These are phyloP conservation scores for Thripadectes ignobilis DNA, from an alignment of 2,797 vertebrate genomes.

Conservation along the genomic window DNA sequence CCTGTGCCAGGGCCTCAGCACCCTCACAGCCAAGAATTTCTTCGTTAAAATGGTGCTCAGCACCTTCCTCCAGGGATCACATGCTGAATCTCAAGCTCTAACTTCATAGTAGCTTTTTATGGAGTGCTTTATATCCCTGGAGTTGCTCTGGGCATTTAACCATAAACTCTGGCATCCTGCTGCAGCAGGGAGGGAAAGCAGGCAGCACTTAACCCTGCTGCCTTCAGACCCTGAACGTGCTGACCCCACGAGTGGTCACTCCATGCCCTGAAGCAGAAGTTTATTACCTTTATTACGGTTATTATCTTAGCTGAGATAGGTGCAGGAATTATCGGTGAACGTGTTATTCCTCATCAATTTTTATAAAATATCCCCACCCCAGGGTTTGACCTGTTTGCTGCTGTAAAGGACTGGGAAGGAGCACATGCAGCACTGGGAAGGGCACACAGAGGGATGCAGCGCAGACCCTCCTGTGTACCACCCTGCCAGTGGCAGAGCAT, in stretches of 20 bases:
- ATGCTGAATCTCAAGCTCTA: neutral
- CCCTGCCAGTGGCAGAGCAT: neutral
- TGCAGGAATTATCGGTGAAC: neutral
- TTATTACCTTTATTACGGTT: conserved; percentile 24
- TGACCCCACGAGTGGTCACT: conserved; percentile 28
- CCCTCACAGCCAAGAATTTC: neutral
- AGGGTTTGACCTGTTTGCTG: neutral
- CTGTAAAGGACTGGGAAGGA: neutral
- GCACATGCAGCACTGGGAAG: neutral
- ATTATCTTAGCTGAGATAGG: neutral
- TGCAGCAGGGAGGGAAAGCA: neutral
- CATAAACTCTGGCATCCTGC: neutral
- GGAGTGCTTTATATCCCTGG: neutral
- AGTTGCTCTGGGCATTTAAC: neutral
- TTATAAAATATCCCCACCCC: neutral
- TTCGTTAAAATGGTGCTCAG: neutral
- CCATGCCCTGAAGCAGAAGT: neutral
- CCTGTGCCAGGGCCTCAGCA: neutral
- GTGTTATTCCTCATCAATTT: neutral
- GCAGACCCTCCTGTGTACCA: neutral
- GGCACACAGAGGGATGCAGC: neutral
- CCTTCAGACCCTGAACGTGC: neutral
- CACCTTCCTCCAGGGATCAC: neutral
- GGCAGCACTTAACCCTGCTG: neutral
- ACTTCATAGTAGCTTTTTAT: neutral